phyloP scores from a whole-genome alignment of 2,113 vertebrate genomes.

The Oreochromis spilurus region DNA sequence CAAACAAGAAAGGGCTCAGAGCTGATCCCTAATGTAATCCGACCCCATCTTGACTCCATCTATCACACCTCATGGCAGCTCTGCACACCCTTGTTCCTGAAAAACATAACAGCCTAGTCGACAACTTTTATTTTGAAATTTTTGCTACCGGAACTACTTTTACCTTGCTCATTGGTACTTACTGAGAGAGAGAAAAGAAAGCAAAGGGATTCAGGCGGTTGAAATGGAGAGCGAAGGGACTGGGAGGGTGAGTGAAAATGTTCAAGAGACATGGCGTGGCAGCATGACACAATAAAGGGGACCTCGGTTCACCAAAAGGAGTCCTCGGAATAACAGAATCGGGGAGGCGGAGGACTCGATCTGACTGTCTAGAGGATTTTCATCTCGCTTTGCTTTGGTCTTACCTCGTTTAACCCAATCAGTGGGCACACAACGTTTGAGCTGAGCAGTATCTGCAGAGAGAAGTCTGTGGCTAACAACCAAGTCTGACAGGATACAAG shows the following conservation, averaged over 20 bases:
- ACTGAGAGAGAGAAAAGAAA: conserved; percentile 15
- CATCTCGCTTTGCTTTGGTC: neutral
- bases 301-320: neutral
- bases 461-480: conserved; percentile 51
- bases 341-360: neutral
- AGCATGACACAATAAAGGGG: conserved; percentile 33
- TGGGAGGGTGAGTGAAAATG: conserved; percentile 35
- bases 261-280: conserved; percentile 52
- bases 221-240: conserved; percentile 66
- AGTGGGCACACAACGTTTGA: conserved; percentile 13
- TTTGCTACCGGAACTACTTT: neutral
- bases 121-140: conserved; percentile 42
- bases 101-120: neutral
- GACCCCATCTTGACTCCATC: neutral
- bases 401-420: conserved; percentile 28
- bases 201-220: conserved; percentile 46
- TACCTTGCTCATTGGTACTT: neutral
- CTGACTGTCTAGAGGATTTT: conserved; percentile 7
- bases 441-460: conserved; percentile 39
- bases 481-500: conserved; percentile 49
- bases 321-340: neutral
- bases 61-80: neutral
- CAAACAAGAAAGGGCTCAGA: neutral
- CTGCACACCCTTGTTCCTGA: neutral
- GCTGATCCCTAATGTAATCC: neutral